A percentile compares a stretch with the other conserved stretches of the same genome.
phyloP scores from a whole-genome alignment of 2,113 vertebrate species.

The Vulpes ferrilata region DNA sequence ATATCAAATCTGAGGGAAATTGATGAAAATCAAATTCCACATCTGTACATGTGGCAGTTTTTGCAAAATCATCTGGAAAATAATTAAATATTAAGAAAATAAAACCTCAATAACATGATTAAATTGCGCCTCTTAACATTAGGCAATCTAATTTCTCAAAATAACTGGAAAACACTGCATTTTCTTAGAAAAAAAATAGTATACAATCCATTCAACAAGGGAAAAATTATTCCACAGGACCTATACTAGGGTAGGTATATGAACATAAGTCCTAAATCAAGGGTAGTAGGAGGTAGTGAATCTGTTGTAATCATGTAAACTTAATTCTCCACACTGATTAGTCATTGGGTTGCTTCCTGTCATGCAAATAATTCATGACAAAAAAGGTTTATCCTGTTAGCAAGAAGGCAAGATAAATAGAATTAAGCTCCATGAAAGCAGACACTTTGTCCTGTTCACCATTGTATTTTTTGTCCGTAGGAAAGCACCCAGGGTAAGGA shows the following conservation, averaged over 20 bases:
- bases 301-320: background rate
- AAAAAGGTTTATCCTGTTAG: background rate
- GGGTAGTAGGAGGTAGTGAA: background rate
- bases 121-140: background rate
- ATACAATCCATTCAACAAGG: background rate
- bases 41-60: background rate
- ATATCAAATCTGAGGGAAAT: background rate
- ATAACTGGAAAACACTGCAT: background rate
- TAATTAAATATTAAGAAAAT: background rate
- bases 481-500: background rate
- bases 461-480: background rate
- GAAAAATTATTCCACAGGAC: background rate
- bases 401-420: background rate
- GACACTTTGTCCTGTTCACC: background rate
- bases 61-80: background rate
- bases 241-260: background rate
- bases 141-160: conserved; percentile 16
- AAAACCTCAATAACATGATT: background rate
- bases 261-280: background rate
- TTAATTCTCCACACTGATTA: background rate
- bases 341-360: background rate
- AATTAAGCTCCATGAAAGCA: background rate
- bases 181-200: background rate
- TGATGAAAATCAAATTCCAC: background rate
- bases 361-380: background rate